phyloP scores from a whole-genome alignment of 2,888 invertebrate species.

The Ashinkailepas kermadecensis region DNA sequence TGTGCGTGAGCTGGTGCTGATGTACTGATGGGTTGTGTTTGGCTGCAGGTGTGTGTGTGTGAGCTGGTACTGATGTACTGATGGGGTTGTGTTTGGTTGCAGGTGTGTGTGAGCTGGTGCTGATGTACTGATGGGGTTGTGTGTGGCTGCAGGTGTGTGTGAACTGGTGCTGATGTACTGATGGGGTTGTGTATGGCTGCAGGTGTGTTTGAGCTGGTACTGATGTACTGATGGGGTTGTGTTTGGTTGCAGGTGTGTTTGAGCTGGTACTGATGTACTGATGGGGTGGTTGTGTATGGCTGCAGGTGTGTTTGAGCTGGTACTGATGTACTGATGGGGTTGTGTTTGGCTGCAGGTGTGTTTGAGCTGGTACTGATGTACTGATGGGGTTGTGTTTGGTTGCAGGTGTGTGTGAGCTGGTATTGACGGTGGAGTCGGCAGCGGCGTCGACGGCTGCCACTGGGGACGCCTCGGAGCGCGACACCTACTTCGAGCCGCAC shows the following conservation, averaged over 20 bases:
- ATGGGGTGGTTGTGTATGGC: not conserved
- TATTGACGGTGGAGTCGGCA: not conserved
- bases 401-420: conserved; percentile 13
- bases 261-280: not conserved
- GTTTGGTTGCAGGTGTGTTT: not conserved
- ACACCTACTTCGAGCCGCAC: conserved; percentile 2
- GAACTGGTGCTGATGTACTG: too few species aligned
- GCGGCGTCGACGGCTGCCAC: not conserved
- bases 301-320: not conserved
- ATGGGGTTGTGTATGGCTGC: too few species aligned
- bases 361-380: not conserved
- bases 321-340: not conserved
- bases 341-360: too few species aligned
- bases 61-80: too few species aligned
- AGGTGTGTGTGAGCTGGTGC: not conserved
- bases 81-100: too few species aligned
- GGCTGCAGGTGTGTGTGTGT: not conserved
- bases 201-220: too few species aligned
- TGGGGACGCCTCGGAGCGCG: not conserved
- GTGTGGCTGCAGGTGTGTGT: too few species aligned
- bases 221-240: not conserved
- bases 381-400: not conserved
- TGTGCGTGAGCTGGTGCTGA: too few species aligned
- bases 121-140: not conserved
- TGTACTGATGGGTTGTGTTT: too few species aligned